Conservation (phyloP, 2,113 vertebrate genomes). For the Leiothrix lutea region DNA sequence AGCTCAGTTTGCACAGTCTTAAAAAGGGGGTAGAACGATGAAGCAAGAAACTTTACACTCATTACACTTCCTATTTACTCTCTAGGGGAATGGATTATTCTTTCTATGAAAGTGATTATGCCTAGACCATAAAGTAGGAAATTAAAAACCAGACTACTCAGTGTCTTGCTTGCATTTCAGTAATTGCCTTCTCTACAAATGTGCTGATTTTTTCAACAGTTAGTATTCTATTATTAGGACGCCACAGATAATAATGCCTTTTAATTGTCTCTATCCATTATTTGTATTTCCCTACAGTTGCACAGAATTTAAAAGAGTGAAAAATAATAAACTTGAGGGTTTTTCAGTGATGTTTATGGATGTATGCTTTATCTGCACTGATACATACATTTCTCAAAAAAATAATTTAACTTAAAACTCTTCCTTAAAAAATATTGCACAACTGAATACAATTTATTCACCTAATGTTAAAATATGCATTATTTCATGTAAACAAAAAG, state of each 20-base stretch:
- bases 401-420: neutral
- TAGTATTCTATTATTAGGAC: neutral
- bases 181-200: neutral
- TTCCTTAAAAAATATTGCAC: neutral
- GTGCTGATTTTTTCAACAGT: neutral
- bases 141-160: neutral
- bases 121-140: neutral
- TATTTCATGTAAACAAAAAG: neutral
- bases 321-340: neutral
- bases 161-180: neutral
- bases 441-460: neutral
- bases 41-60: neutral
- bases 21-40: neutral
- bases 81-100: neutral
- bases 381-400: neutral
- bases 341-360: neutral
- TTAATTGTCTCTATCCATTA: neutral
- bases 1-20: neutral
- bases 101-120: neutral
- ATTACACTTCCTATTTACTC: neutral
- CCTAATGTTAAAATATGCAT: neutral
- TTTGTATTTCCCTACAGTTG: neutral
- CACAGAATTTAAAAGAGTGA: neutral
- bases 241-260: neutral
- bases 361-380: neutral